These are phyloP conservation scores for Dendrophyllia cribrosa DNA, from an alignment of 64 coral and sea anemone genomes.

Conservation along the genomic window DNA sequence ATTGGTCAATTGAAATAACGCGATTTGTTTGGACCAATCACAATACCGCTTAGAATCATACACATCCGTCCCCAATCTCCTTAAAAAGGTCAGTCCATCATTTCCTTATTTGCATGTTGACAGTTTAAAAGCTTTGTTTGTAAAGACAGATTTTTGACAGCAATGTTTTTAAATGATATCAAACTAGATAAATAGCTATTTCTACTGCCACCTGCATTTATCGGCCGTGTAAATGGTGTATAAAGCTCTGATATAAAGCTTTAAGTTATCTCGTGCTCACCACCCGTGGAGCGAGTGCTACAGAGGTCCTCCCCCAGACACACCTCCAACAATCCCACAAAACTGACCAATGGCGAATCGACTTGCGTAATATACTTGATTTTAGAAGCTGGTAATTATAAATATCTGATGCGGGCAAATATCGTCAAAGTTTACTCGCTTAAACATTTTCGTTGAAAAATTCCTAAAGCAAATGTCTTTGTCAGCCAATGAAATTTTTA, in stretches of 20 bases:
- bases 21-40: constrained; percentile 16
- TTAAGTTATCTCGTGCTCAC: background rate
- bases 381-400: no score
- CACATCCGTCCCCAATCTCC: background rate
- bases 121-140: background rate
- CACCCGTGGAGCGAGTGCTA: no score
- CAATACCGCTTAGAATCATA: background rate
- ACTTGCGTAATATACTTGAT: no score
- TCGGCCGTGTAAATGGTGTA: no score
- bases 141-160: background rate
- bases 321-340: constrained; percentile 33
- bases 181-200: background rate
- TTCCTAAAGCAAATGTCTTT: no score
- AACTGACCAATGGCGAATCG: constrained; percentile 13
- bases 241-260: no score
- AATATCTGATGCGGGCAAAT: background rate
- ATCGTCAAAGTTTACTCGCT: background rate
- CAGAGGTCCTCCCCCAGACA: background rate
- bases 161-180: background rate
- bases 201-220: background rate
- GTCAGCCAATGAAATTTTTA: no score
- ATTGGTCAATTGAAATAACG: constrained; percentile 23
- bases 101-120: background rate
- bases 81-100: background rate
- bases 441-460: no score